Conservation (phyloP, 1,140 invertebrate species). For the Platyscapa corneri region DNA sequence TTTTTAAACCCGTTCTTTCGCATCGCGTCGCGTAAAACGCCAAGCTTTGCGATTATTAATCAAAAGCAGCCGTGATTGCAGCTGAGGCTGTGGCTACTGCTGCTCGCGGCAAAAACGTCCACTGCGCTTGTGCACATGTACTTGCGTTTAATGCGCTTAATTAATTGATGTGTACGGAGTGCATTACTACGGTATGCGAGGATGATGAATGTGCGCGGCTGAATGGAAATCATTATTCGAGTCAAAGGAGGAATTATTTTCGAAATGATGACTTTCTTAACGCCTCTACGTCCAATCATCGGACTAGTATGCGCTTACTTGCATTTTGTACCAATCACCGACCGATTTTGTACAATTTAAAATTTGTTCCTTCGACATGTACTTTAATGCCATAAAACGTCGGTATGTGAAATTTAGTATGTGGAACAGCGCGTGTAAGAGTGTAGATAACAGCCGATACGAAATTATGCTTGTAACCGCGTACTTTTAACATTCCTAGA, state of each 20-base stretch:
- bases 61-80: background rate
- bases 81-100: background rate
- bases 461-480: background rate
- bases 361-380: background rate
- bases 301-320: too few species aligned
- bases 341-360: background rate
- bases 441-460: background rate
- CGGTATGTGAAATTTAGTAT: background rate
- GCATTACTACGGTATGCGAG: background rate
- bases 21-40: background rate
- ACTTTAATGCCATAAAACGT: background rate
- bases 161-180: constrained; percentile 1
- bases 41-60: constrained; percentile 3
- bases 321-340: too few species aligned
- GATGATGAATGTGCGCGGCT: background rate
- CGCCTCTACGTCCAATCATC: background rate
- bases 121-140: background rate
- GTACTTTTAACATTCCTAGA: background rate
- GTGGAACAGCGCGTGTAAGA: background rate
- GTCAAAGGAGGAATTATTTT: background rate
- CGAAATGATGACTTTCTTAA: background rate
- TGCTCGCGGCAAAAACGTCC: background rate
- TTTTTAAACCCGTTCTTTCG: background rate
- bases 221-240: background rate
- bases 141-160: background rate